These are phyloP conservation scores for Euspilapteryx auroguttella DNA, from an alignment of 2,888 invertebrate species.

Conservation along the genomic window DNA sequence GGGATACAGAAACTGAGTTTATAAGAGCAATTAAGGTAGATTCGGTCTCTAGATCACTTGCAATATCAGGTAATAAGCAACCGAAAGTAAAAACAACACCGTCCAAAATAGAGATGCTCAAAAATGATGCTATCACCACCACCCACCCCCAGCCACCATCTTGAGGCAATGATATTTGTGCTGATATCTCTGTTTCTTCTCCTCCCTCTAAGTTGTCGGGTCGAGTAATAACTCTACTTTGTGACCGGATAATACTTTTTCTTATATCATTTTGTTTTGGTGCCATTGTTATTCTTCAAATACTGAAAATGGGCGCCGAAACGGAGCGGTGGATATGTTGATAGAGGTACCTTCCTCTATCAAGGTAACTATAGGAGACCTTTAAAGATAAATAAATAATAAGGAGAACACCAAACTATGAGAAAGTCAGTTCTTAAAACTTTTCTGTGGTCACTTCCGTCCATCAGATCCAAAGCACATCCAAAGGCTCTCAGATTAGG, in stretches of 20 bases:
- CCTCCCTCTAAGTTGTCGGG: conserved; percentile 24
- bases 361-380: too few relatives aligned
- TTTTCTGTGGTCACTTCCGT: too few relatives aligned
- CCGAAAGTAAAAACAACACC: conserved; percentile 39
- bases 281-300: conserved; percentile 2
- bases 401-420: too few relatives aligned
- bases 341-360: too few relatives aligned
- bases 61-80: conserved; percentile 26
- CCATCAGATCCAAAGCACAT: too few relatives aligned
- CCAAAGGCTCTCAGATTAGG: too few relatives aligned
- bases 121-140: conserved; percentile 29
- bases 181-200: conserved; percentile 44
- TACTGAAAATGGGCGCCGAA: too few relatives aligned
- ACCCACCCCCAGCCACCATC: conserved; percentile 52
- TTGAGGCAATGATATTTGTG: conserved; percentile 36
- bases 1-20: conserved; percentile 34
- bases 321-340: too few relatives aligned
- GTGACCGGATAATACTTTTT: conserved; percentile 21
- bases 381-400: too few relatives aligned
- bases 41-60: conserved; percentile 19
- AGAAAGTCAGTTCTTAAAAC: too few relatives aligned
- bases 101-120: conserved; percentile 26
- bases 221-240: conserved; percentile 21
- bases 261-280: conserved; percentile 13
- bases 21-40: conserved; percentile 26